Percentiles rank a stretch among this genome's conserved stretches.
Evolutionary conservation across 2,797 vertebrate species (phyloP).

Genomic region (Amazonetta brasiliensis): DNA sequence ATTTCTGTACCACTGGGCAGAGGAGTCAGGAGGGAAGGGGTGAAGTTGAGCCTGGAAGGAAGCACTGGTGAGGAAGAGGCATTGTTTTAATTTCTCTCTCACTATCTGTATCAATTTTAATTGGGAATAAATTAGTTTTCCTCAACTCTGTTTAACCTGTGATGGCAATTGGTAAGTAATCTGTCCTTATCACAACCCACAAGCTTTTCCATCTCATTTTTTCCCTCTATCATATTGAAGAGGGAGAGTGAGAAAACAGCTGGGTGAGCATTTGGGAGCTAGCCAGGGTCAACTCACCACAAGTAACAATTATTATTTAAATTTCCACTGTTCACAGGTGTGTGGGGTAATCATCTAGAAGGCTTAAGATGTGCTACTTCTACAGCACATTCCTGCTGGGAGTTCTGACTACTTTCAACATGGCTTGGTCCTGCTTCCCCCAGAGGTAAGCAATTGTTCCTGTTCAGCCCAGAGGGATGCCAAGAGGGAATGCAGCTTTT

Average conservation of each 20-base stretch:
- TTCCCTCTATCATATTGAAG: neutral
- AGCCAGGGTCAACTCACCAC: neutral
- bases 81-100: neutral
- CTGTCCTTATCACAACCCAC: neutral
- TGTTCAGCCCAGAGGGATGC: neutral
- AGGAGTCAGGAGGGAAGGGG: neutral
- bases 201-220: neutral
- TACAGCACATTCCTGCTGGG: neutral
- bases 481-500: neutral
- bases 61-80: rapidly evolving
- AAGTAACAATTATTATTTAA: neutral
- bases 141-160: rapidly evolving
- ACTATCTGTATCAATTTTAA: neutral
- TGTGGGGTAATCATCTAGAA: neutral
- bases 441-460: neutral
- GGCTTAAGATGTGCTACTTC: neutral
- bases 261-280: neutral
- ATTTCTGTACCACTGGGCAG: neutral
- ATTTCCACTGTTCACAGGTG: neutral
- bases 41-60: neutral
- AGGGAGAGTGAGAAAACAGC: neutral
- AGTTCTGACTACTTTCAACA: rapidly evolving
- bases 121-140: neutral
- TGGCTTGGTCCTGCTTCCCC: neutral
- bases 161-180: neutral